Evolutionary conservation across 2,888 invertebrate genomes (phyloP), one percentile per base, ranked within the genome.

Genomic region (Papilio gigon): DNA sequence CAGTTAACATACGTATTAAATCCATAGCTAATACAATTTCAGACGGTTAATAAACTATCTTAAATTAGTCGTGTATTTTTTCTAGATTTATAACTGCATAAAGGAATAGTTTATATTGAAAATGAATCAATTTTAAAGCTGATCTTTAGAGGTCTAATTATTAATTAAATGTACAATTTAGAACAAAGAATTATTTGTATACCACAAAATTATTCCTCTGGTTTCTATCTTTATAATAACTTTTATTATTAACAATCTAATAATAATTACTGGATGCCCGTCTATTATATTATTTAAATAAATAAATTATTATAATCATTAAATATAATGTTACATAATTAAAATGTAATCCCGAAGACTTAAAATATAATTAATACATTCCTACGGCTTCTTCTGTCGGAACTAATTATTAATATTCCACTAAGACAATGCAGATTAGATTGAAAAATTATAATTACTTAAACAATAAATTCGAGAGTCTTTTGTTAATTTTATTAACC

Each of bases 341-440:
- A 65, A 40, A 42, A 42, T 56, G 56, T 40, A 65, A 53, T 65
- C 56, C 65, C 12, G 40, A 56, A 65, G 40, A 65, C 65, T 65
- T 65, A n/a, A 40, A 65, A 65, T 40, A 33, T 63, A 65, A 65
- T 56, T 65, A 65, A 53, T 56, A 65, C 65, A 65, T 65, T 56
- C 40, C 65, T 65, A 65, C 17, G 65, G 53, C 65, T 65, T 56
- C 65, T 17, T 65, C 56, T 56, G 56, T 40, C 65, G 65, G 65
- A 65, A 65, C 65, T 65, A 65, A 65, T 65, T 65, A 65, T 30
- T 65, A 65, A 56, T 56, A 56, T 56, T 56, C 56, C 40, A 53
- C 40, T 56, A 56, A 65, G 65, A 65, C 56, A 65, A 65, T 56
- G 56, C 56, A 56, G 56, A 56, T 40, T 30, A 56, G 20, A 53